A percentile compares a stretch with the other conserved stretches of the same genome.
Evolutionary conservation across 2,888 invertebrate genomes (phyloP).

Genomic region (Anoplius nigerrimus): DNA sequence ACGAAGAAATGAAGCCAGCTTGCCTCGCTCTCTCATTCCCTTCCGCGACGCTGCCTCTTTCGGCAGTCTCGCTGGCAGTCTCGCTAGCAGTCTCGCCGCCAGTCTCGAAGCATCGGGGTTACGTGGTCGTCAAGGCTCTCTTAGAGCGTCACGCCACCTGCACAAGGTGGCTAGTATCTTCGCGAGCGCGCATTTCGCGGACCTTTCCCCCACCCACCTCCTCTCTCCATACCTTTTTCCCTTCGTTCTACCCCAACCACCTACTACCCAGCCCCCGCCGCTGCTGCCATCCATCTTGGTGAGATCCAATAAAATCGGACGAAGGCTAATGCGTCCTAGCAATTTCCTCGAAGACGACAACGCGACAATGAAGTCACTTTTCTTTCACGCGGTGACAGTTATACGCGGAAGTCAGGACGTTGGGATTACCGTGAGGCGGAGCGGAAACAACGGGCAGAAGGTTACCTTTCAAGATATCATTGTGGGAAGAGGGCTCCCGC

Average conservation of each 20-base stretch:
- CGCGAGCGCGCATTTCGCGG: background rate
- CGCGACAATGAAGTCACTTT: slow-evolving; percentile 7
- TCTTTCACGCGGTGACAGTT: background rate
- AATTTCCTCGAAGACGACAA: slow-evolving; percentile 4
- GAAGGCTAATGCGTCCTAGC: slow-evolving; percentile 30
- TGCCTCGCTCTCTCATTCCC: slow-evolving; percentile 23
- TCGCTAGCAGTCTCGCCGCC: slow-evolving; percentile 7
- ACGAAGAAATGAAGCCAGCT: slow-evolving; percentile 66
- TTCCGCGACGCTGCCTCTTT: slow-evolving; percentile 18
- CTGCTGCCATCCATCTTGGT: slow-evolving; percentile 28
- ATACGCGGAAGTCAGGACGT: slow-evolving; percentile 1
- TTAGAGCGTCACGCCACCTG: slow-evolving; percentile 3
- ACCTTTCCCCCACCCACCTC: too few species aligned
- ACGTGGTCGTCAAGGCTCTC: slow-evolving; percentile 8
- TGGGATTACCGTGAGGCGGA: background rate
- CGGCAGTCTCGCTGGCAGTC: slow-evolving; percentile 25
- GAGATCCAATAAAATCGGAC: slow-evolving; percentile 44
- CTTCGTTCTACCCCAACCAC: slow-evolving; percentile 2
- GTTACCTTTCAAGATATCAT: background rate
- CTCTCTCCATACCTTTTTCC: background rate
- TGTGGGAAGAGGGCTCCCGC: background rate
- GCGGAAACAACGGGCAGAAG: too few species aligned
- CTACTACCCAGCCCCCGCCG: slow-evolving; percentile 17
- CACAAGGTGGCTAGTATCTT: slow-evolving; percentile 3
- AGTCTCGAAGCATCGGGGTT: background rate